Evolutionary conservation across 2,888 invertebrate genomes (phyloP), one percentile per base, ranked within the genome.

Genomic region (Amorpha juglandis): DNA sequence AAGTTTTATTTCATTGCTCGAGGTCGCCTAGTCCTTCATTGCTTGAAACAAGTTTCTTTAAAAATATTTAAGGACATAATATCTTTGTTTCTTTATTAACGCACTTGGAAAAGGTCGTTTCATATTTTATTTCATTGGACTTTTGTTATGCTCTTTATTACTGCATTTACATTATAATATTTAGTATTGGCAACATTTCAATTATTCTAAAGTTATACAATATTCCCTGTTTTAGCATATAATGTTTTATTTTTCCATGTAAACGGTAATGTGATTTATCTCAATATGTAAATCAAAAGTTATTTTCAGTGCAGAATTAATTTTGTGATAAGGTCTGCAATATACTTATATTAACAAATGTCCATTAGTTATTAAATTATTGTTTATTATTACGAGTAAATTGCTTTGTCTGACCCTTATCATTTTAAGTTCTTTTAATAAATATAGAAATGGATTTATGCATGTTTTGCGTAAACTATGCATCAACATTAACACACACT

Each of bases 281-380:
- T 27, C 27, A 3, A 55, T 6, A 12, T 58, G n/a, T 38, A 11
- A 58, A 58, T 19, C 4, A 19, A 19, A 42, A 19, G 38, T 58
- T 58, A 42, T 42, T 58, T 58, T 58, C 58, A 58, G 58, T 19
- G 16, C 45, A 45, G 50, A 67, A 62, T 58, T 45, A 64, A 66
- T 64, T 52, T 66, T n/a, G 27, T 47, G 58, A 58, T 58, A 58
- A 58, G 42, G 58, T 11, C 19, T 1, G 50, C 9, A 50, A 45
- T 45, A 50, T 11, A 50, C 4, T 27, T 27, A 27, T 50, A 19
- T 16, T 8, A 9, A 16, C 38, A 6, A 12, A 19, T 6, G 12
- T 2, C 14, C 27, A 27, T 52, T n/a, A n/a, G n/a, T n/a, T n/a
- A n/a, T n/a, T 52, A 33, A 27, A 52, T 9, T n/a, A n/a, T 52